Percentiles rank a stretch among this genome's conserved stretches.
phyloP scores from a whole-genome alignment of 2,797 vertebrate species.

The Chrosomus eos region DNA sequence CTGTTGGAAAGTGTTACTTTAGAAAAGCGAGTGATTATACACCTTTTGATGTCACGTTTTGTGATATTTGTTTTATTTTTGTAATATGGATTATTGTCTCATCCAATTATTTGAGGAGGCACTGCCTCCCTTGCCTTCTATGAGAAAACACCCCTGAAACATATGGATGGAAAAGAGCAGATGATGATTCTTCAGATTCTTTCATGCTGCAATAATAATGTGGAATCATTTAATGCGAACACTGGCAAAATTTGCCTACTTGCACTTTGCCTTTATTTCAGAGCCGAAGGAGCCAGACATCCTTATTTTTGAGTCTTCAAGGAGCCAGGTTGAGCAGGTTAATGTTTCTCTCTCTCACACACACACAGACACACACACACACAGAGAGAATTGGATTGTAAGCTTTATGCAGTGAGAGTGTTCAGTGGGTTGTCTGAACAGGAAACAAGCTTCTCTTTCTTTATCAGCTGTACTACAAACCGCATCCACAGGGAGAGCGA shows the following conservation, averaged over 20 bases:
- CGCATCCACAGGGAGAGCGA: constrained; percentile 5
- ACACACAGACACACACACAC: too few relatives aligned
- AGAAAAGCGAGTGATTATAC: background rate
- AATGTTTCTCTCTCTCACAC: background rate
- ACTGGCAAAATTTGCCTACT: background rate
- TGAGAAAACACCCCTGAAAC: background rate
- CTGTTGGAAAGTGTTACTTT: too few relatives aligned
- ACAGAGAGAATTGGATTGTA: background rate
- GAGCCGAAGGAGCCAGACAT: constrained; percentile 28
- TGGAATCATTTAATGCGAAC: background rate
- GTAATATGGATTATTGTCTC: background rate
- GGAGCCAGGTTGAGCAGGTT: constrained; percentile 26
- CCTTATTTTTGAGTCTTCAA: constrained; percentile 55
- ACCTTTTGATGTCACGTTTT: background rate
- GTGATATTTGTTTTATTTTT: background rate
- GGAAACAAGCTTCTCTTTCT: constrained; percentile 26
- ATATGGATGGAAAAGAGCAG: background rate
- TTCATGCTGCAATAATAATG: background rate
- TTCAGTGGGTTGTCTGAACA: background rate
- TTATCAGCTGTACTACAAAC: constrained; percentile 25
- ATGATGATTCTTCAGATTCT: background rate
- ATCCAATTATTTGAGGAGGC: background rate
- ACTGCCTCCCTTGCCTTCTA: too few relatives aligned
- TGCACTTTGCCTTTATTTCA: constrained; percentile 19
- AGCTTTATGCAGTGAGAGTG: background rate